phyloP scores from a whole-genome alignment of 2,888 invertebrate genomes.

The Linyphia triangularis region DNA sequence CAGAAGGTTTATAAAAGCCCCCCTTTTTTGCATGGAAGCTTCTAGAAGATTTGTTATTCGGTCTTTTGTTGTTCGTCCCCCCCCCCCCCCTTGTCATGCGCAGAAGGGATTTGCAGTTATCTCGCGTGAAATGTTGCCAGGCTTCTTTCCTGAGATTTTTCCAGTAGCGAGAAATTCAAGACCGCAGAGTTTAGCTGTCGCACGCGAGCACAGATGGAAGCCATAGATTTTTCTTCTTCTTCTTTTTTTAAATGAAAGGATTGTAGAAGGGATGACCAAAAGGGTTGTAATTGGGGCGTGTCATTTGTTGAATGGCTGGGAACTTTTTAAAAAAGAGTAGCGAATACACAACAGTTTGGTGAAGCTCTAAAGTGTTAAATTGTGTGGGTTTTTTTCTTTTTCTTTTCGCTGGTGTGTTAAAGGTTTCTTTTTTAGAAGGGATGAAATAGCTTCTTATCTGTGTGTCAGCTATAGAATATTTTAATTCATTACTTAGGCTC shows the following conservation, averaged over 20 bases:
- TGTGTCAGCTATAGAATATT: too few relatives aligned
- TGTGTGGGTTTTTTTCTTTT: too few relatives aligned
- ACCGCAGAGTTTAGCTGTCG: not conserved
- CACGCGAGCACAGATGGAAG: not conserved
- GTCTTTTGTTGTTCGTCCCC: not conserved
- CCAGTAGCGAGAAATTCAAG: not conserved
- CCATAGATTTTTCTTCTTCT: not conserved
- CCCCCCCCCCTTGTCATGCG: not conserved
- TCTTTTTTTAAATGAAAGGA: not conserved
- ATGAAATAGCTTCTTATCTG: too few relatives aligned
- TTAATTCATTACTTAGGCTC: too few relatives aligned
- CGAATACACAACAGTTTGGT: too few relatives aligned
- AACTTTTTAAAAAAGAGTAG: not conserved
- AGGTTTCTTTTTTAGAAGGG: too few relatives aligned
- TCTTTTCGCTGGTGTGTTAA: too few relatives aligned
- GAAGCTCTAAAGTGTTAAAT: too few relatives aligned
- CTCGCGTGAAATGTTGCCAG: not conserved
- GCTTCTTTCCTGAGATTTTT: not conserved
- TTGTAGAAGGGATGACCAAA: not conserved
- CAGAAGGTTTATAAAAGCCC: conserved; percentile 10
- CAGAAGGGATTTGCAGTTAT: not conserved
- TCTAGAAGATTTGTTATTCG: conserved; percentile 25
- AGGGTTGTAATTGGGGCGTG: not conserved
- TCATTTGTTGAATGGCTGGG: not conserved
- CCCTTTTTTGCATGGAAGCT: too few relatives aligned